Base-by-base conservation (phyloP, 1,140 invertebrate genomes). In the Ptiloglossa arizonensis region DNA sequence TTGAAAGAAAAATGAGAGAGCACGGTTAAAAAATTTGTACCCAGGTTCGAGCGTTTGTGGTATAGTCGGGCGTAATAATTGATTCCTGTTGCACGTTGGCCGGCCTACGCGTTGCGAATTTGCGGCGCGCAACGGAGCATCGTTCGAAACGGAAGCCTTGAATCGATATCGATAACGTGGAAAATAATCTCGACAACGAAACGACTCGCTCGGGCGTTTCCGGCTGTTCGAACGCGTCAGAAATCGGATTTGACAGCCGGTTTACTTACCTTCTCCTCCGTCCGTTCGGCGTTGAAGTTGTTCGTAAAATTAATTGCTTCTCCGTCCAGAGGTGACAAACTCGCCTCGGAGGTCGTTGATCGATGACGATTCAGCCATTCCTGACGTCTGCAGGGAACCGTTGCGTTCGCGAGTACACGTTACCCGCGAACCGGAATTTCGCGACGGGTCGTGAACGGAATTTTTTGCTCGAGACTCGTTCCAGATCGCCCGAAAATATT, bases 191-290 rank as follows among this genome's bases (percentile, higher is more conserved):
- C 50, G 11, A 13, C 24, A 54, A 50, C 38, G 41, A 56, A 48
- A 17, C 24, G 32, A 5, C n/a, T 59, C 41, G 41, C n/a, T 59
- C 41, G 41, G 27, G 50, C 54, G 57, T 48, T 82, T 82, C 27
- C 4, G 24, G 8, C 41, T 64, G 52, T 50, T 41, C 32, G n/a
- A n/a, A n/a, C 59, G 44, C 19, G 80, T 79, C 22, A 29, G 76
- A 78, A 72, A 83, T 82, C 62, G 48, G 27, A 67, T 82, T 82
- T 82, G 68, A 46, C 66, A 66, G 38, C 24, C 41, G 41, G 59
- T 64, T 66, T 62, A 59, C 72, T 81, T 81, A 67, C 68, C n/a
- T 77, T 52, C n/a, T 13, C 22, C 29, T 29, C 46, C 38, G 80
- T 66, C 41, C 71, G 35, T 35, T 44, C 32, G 44, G 48, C 59